These are phyloP conservation scores for Xiphophorus hellerii DNA, from an alignment of 2,113 vertebrate species.

Conservation along the genomic window DNA sequence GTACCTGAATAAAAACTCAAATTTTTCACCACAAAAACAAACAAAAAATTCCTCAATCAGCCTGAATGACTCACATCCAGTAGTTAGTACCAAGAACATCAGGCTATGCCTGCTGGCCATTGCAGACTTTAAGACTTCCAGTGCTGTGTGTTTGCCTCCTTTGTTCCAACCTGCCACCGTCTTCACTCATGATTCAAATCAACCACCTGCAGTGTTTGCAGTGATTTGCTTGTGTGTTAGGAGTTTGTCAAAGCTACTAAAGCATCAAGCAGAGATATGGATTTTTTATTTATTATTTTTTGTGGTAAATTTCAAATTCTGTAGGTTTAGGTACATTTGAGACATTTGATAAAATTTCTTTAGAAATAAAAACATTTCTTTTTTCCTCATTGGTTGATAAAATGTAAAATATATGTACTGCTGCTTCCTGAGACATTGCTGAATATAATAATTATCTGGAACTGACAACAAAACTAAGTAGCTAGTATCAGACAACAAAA, in stretches of 20 bases:
- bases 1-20: neutral
- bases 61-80: neutral
- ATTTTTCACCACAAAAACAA: neutral
- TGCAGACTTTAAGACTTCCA: neutral
- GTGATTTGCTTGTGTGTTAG: neutral
- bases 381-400: neutral
- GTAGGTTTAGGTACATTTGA: neutral
- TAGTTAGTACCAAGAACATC: neutral
- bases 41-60: neutral
- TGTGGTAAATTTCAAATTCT: neutral
- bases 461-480: too few relatives aligned
- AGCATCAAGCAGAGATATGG: neutral
- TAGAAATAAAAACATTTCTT: neutral
- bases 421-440: too few relatives aligned
- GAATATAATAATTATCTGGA: too few relatives aligned
- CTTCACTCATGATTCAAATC: neutral
- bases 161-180: neutral
- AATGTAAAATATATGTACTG: neutral
- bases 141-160: neutral
- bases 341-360: neutral
- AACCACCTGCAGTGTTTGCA: neutral
- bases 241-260: neutral
- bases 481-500: too few relatives aligned
- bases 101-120: neutral
- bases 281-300: neutral